These are phyloP conservation scores for Cyprinella venusta DNA, from an alignment of 2,797 vertebrate genomes.

Conservation along the genomic window DNA sequence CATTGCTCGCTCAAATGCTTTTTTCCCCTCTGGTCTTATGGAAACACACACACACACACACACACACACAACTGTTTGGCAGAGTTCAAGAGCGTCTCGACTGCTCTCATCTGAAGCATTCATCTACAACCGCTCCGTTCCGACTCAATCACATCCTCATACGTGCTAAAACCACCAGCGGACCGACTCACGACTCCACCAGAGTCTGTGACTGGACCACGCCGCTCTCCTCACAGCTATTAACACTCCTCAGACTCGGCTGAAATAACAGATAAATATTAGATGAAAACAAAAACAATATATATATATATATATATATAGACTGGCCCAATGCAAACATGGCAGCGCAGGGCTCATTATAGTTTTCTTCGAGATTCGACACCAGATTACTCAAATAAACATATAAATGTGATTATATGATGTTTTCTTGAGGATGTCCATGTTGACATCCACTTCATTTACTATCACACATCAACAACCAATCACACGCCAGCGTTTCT, in stretches of 20 bases:
- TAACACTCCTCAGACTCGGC: background rate
- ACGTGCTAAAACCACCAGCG: background rate
- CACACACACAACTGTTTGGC: conserved; percentile 83
- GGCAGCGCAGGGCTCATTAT: too few species aligned
- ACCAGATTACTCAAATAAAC: background rate
- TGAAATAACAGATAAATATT: background rate
- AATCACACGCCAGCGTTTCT: background rate
- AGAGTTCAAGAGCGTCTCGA: conserved; percentile 66
- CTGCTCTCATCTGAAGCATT: conserved; percentile 50
- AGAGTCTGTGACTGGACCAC: too few species aligned
- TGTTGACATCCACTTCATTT: too few species aligned
- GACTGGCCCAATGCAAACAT: too few species aligned
- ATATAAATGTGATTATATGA: too few species aligned
- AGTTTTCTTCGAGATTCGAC: too few species aligned
- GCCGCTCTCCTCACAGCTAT: background rate
- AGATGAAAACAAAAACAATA: background rate
- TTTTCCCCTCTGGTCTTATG: conserved; percentile 83
- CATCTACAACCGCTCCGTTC: background rate
- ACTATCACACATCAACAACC: background rate
- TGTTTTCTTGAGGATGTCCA: background rate
- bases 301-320: too few species aligned
- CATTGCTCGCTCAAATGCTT: conserved; percentile 86
- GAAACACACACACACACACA: conserved; percentile 49
- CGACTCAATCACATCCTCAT: background rate
- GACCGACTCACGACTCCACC: too few species aligned